A percentile compares a stretch with the other conserved stretches of the same genome.
These are phyloP conservation scores for Cavia aperea DNA, from an alignment of 2,113 vertebrate genomes.

Conservation along the genomic window DNA sequence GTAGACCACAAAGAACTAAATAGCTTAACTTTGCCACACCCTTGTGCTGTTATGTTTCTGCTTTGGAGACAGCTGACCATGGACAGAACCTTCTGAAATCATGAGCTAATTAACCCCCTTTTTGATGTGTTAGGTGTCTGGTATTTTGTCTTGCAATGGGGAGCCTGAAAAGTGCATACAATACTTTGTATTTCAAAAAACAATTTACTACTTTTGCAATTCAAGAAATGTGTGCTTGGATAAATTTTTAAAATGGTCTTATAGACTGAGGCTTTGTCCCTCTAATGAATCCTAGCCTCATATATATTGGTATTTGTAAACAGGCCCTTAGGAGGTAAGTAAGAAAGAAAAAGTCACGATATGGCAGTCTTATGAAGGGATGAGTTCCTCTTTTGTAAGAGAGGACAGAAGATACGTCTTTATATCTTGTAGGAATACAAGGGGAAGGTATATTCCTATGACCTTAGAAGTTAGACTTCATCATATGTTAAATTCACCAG, in stretches of 20 bases:
- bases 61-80: too few relatives aligned
- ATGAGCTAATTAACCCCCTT: background rate
- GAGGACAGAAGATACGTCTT: background rate
- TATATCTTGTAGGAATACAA: background rate
- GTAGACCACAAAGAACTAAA: background rate
- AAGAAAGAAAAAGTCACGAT: background rate
- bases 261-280: background rate
- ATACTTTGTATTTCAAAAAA: background rate
- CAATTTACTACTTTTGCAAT: background rate
- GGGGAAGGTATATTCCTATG: background rate
- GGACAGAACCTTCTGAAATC: background rate
- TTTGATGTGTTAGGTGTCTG: background rate
- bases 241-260: background rate
- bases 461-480: background rate
- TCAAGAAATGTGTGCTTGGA: background rate
- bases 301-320: background rate
- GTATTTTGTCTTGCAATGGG: background rate
- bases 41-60: too few relatives aligned
- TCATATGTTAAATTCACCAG: background rate
- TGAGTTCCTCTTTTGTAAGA: background rate
- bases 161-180: background rate
- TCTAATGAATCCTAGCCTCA: background rate
- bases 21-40: background rate
- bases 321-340: background rate
- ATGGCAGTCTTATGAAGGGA: background rate